phyloP scores from a whole-genome alignment of 37 sponge, comb jelly and placozoan species.

The Spongilla lacustris region DNA sequence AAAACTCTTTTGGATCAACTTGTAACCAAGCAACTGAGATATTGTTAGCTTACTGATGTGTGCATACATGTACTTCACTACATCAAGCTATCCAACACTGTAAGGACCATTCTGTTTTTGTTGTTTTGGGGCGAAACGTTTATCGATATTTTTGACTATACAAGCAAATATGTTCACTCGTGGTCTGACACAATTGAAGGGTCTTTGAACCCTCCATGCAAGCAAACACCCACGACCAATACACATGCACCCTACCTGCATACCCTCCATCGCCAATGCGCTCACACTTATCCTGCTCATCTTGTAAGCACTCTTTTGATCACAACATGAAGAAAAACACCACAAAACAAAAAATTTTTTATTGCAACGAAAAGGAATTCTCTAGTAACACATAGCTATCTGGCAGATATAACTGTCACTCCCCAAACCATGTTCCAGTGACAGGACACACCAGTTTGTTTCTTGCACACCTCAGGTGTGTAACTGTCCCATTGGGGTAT shows the following conservation, averaged over 20 bases:
- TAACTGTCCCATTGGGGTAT: conserved; percentile 84
- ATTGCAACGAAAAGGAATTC: neutral
- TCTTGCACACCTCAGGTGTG: conserved; percentile 83
- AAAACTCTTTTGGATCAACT: neutral
- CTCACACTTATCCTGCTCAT: neutral
- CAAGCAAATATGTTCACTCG: no score
- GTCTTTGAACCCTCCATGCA: no score
- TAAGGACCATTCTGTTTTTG: no score
- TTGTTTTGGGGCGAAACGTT: no score
- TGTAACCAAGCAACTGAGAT: neutral
- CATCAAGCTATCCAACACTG: no score
- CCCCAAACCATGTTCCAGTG: conserved; percentile 87
- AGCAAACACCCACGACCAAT: no score
- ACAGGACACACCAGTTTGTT: conserved; percentile 88
- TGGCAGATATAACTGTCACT: neutral
- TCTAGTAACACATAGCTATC: neutral
- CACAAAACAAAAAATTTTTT: conserved; percentile 10
- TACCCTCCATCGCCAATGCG: no score
- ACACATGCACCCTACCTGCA: no score
- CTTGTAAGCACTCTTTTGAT: neutral
- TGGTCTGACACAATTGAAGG: no score
- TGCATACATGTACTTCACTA: neutral
- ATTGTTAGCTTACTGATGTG: neutral
- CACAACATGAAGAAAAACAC: neutral
- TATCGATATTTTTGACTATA: no score